Conservation (phyloP, 2,888 invertebrate genomes). For the Gisinianus flammeolus region DNA sequence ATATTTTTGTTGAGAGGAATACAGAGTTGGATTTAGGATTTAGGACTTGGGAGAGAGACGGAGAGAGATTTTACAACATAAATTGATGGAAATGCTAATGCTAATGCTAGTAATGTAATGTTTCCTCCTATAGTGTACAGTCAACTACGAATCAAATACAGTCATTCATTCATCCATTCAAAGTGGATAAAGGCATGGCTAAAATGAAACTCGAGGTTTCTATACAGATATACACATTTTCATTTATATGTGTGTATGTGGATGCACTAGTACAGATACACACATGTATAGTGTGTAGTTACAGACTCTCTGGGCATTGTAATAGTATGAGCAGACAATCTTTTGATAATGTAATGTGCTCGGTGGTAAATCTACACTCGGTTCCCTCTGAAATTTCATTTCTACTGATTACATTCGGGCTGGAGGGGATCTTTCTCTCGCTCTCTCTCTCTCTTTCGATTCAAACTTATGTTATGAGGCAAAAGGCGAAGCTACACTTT, state of each 20-base stretch:
- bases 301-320: background rate
- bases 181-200: conserved; percentile 51
- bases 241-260: background rate
- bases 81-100: background rate
- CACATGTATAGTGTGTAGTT: background rate
- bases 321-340: background rate
- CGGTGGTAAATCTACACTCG: conserved; percentile 44
- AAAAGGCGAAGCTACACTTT: background rate
- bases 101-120: conserved; percentile 32
- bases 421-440: conserved; percentile 46
- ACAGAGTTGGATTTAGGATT: too few species aligned
- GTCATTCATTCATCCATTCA: conserved; percentile 51
- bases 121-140: conserved; percentile 28
- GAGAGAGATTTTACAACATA: background rate
- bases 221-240: background rate
- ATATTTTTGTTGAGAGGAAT: too few species aligned
- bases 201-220: conserved; percentile 15
- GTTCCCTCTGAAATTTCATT: conserved; percentile 55
- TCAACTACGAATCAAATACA: conserved; percentile 25
- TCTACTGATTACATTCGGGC: conserved; percentile 58
- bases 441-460: conserved; percentile 36
- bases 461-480: conserved; percentile 22
- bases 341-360: conserved; percentile 49
- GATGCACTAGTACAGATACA: background rate
- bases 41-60: too few species aligned